Conservation (phyloP, 2,888 invertebrate species). For the Cryptocephalus primarius region DNA sequence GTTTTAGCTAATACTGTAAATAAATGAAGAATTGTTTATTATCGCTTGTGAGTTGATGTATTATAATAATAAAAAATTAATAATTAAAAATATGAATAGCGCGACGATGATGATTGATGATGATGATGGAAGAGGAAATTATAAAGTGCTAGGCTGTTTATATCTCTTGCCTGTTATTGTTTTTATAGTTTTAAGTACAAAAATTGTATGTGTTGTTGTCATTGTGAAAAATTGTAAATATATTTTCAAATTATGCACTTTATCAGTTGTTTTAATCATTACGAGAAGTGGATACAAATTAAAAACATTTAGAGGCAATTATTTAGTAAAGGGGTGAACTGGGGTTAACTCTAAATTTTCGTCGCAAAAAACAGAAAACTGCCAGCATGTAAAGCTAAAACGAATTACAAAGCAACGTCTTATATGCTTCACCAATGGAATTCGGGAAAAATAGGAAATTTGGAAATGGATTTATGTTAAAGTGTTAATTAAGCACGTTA, state of each 20-base stretch:
- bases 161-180: constrained; percentile 41
- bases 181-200: constrained; percentile 39
- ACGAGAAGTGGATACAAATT: no score
- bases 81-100: no score
- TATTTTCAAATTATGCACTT: constrained; percentile 32
- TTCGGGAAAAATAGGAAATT: no score
- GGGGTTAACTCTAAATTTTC: no score
- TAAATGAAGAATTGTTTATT: constrained; percentile 16
- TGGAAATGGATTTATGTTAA: no score
- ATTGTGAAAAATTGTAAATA: constrained; percentile 38
- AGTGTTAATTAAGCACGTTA: no score
- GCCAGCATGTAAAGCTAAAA: no score
- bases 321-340: no score
- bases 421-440: background rate
- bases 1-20: constrained; percentile 21
- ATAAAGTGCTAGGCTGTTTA: constrained; percentile 33
- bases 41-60: constrained; percentile 28
- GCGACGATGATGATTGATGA: no score
- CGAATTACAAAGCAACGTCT: background rate
- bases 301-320: no score
- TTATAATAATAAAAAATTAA: constrained; percentile 4
- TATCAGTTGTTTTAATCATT: constrained; percentile 1
- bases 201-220: constrained; percentile 38
- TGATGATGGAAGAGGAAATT: constrained; percentile 3
- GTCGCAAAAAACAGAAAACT: no score